Evolutionary conservation across 2,797 vertebrate species (phyloP).

Genomic region (Sebastes kiyomatsui): DNA sequence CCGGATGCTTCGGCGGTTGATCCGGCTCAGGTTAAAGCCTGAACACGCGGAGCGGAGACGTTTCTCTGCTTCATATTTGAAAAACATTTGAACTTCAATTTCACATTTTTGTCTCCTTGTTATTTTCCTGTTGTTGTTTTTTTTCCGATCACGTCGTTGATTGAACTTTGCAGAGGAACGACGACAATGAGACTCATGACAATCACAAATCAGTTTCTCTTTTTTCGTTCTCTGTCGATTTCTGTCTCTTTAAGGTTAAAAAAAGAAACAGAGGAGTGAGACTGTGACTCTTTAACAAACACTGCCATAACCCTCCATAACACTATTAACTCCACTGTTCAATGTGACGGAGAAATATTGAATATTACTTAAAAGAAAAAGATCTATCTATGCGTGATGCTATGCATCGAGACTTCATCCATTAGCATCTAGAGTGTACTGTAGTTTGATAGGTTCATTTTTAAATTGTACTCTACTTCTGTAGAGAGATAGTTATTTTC

Average conservation of each 20-base stretch:
- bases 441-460: conserved; percentile 64
- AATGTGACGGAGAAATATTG: conserved; percentile 33
- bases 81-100: conserved; percentile 2
- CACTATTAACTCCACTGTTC: conserved; percentile 63
- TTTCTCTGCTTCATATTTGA: conserved; percentile 1
- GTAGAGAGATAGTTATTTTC: conserved; percentile 71
- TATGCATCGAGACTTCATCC: conserved; percentile 65
- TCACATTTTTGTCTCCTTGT: not conserved
- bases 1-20: not conserved
- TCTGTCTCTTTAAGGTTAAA: conserved; percentile 1
- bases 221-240: not conserved
- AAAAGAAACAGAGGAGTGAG: conserved; percentile 8
- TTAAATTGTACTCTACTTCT: conserved; percentile 63
- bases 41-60: conserved; percentile 3
- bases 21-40: not conserved
- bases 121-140: not conserved
- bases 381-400: conserved; percentile 62
- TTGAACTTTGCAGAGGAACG: conserved; percentile 11
- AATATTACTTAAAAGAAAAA: conserved; percentile 23
- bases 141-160: not conserved
- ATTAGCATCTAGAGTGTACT: conserved; percentile 62
- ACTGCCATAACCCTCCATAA: conserved; percentile 62
- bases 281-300: conserved; percentile 43
- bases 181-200: conserved; percentile 53
- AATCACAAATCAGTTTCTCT: conserved; percentile 49